phyloP scores from a whole-genome alignment of 2,113 vertebrate species.

The Chascanopsetta lugubris region DNA sequence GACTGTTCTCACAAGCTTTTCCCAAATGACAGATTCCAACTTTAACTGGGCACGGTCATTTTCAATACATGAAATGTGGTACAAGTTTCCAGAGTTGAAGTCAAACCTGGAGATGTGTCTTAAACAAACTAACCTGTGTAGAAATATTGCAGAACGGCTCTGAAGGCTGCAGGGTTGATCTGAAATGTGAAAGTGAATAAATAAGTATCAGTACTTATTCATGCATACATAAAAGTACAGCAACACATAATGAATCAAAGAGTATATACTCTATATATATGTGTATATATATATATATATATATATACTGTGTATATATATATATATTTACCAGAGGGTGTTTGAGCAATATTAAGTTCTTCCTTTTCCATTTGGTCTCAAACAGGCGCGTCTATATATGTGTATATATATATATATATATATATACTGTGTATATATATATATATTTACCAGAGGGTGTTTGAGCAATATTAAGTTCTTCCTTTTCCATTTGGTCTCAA shows the following conservation, averaged over 20 bases:
- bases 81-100: not conserved
- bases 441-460: slow-evolving; percentile 88
- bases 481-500: slow-evolving; percentile 94
- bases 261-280: too few species aligned
- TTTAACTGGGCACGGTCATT: too few species aligned
- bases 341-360: slow-evolving; percentile 89
- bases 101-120: too few species aligned
- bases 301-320: not conserved
- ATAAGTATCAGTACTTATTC: slow-evolving; percentile 4
- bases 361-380: slow-evolving; percentile 94
- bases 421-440: not conserved
- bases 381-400: too few species aligned
- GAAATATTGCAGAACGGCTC: slow-evolving; percentile 91
- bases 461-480: slow-evolving; percentile 90
- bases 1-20: too few species aligned
- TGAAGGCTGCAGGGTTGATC: slow-evolving; percentile 95
- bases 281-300: too few species aligned
- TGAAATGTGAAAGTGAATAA: slow-evolving; percentile 62
- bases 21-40: too few species aligned
- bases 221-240: not conserved
- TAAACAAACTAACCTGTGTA: slow-evolving; percentile 88
- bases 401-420: too few species aligned
- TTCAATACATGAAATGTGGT: not conserved
- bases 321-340: slow-evolving; percentile 88
- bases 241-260: not conserved